Base-by-base conservation (phyloP, 2,888 invertebrate genomes). In the Myopa testacea region DNA sequence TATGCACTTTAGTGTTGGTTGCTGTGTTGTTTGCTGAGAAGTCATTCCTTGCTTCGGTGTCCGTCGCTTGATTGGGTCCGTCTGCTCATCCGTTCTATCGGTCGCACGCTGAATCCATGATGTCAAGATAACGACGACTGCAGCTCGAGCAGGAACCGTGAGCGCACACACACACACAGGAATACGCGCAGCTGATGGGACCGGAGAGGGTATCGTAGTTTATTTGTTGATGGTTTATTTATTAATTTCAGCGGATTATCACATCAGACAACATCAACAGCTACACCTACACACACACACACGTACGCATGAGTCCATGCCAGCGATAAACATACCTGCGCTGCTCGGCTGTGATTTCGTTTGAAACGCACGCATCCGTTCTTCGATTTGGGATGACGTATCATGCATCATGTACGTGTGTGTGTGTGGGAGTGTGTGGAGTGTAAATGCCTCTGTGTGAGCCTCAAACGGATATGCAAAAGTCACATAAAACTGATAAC, bases 191-290 rank as follows among this genome's bases (percentile, higher is more conserved):
- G 14, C 55, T 4, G 45, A 45, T 16, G 55, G 10, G 60, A 45
- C 50, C 12, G 26, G 45, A 37, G 63, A 14, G 55, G 50, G 72
- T 45, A 55, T 73, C 63, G 84, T 85, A 86, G 87, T 87, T 87
- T 87, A 87, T 87, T 87, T 87, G 87, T 85, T 87, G 87, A 87
- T 86, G 87, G 87, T 87, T 87, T 87, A 87, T 87, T 87, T 87
- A 87, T 87, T 87, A 87, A 87, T 87, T 87, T 87, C 87, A 87
- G 85, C 83, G 87, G 87, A 87, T 87, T 87, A 87, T 87, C 87
- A 85, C 87, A 86, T 87, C 87, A 87, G 85, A 86, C 85, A 75
- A 82, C 82, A 87, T 85, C 82, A 84, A 85, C 83, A 84, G 37
- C 71, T 6, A 14, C 16, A n/a, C 14, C 55, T 1, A n/a, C 55